These are phyloP conservation scores for Rallus crepitans DNA, from an alignment of 2,797 vertebrate genomes.

Conservation along the genomic window DNA sequence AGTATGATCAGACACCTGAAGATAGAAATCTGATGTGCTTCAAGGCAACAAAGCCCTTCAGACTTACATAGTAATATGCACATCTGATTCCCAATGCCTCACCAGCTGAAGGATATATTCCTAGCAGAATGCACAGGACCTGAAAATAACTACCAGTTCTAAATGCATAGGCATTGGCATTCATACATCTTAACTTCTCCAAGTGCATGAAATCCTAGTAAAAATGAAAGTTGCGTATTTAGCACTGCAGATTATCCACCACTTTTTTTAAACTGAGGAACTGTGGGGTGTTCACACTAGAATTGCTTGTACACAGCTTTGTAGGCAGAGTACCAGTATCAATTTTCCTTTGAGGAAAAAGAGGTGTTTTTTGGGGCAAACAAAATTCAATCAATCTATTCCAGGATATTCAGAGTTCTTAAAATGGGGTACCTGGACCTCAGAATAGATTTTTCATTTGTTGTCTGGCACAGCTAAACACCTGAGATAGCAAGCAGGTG, in stretches of 20 bases:
- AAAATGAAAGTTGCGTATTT: background rate
- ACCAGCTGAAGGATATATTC: background rate
- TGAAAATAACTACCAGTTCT: background rate
- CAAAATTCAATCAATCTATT: background rate
- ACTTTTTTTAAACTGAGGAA: background rate
- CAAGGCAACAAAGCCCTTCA: background rate
- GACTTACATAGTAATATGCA: background rate
- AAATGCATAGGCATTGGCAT: background rate
- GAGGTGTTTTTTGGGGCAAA: background rate
- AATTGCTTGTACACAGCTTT: background rate
- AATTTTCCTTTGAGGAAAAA: background rate
- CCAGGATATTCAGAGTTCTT: background rate
- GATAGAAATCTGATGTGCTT: background rate
- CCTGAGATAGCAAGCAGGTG: background rate
- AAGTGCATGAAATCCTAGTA: background rate
- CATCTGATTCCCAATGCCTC: background rate
- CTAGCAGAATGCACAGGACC: background rate
- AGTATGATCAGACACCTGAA: background rate
- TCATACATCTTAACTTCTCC: background rate
- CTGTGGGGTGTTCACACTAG: too few species aligned
- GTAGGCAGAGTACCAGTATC: fast-evolving
- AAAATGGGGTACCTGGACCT: background rate
- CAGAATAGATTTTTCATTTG: background rate
- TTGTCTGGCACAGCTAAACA: background rate
- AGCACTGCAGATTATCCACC: background rate